Evolutionary conservation across 2,113 vertebrate species (phyloP), one percentile per base, ranked within the genome.

Genomic region (Polyodon spathula): DNA sequence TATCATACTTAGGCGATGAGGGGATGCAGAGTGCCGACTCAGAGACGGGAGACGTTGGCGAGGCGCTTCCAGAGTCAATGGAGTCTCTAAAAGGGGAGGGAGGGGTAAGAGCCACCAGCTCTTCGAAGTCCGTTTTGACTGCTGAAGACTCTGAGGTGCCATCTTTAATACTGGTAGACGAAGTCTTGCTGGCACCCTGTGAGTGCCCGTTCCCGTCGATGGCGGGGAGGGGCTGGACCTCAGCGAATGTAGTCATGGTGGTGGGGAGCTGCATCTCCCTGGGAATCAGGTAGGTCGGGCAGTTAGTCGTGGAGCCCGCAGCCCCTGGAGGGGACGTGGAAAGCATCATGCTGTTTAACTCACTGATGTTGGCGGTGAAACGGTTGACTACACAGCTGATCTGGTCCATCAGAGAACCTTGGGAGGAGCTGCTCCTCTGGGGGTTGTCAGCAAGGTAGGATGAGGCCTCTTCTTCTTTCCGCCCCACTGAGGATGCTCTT

Each of bases 11-110:
- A 42, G 93, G 92, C 0, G 93, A 94, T 0, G 94, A 90, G 0
- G 94, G 91, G 61, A 89, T 89, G 70, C 88, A 92, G 12, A 90
- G 90, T 51, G 86, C 91, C 27, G 90, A 78, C 83, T 93, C 84
- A 1, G 91, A 91, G 63, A 83, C 78, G 0, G 88, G 81, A 51
- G 94, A 97, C 69, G 84, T 83, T 46, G 89, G 89, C 6, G 91
- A 93, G 42, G 84, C 81, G 27, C 94, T 92, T 62, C 89, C 92
- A 6, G 95, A 98, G 54, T 86, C 90, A 0, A 93, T 76, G 15
- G 94, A 98, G 86, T 99, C 96, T 66, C 95, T 89, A 77, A 99
- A 99, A 51, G 96, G 96, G 12, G 96, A 99, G 7, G 96, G 96
- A 44, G 96, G 96, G 55, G 96, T 97, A 74, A 99, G 87, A 40